Conservation (phyloP, 2,113 vertebrate genomes). For the Carassius carassius region DNA sequence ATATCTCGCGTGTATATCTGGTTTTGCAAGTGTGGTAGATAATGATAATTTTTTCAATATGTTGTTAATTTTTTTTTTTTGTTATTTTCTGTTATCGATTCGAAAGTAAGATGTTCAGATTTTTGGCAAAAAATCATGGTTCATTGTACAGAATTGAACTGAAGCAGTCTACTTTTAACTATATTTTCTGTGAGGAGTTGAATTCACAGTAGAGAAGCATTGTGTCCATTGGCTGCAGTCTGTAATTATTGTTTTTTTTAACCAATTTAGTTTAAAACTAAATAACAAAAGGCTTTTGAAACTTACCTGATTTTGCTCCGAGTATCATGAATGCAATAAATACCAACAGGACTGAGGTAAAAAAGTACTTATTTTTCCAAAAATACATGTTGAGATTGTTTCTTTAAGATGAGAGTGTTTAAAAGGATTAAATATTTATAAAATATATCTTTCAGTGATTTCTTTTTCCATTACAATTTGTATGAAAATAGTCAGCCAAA, state of each 20-base stretch:
- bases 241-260: no score
- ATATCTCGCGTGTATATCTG: no score
- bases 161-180: no score
- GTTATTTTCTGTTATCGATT: background rate
- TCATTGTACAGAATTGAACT: no score
- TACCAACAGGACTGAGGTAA: background rate
- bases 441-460: background rate
- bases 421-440: background rate
- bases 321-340: background rate
- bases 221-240: no score
- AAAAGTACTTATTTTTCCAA: background rate
- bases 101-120: no score
- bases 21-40: no score
- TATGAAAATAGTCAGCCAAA: background rate
- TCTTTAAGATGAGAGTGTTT: background rate
- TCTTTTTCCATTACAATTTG: background rate
- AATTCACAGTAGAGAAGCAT: no score
- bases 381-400: constrained; percentile 18
- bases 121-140: no score
- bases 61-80: no score
- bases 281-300: background rate
- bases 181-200: no score
- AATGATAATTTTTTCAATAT: no score
- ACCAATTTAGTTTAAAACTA: background rate
- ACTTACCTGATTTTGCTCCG: background rate